Evolutionary conservation across 2,797 vertebrate species (phyloP), one percentile per base, ranked within the genome.

Genomic region (Hozukius guyotensis): DNA sequence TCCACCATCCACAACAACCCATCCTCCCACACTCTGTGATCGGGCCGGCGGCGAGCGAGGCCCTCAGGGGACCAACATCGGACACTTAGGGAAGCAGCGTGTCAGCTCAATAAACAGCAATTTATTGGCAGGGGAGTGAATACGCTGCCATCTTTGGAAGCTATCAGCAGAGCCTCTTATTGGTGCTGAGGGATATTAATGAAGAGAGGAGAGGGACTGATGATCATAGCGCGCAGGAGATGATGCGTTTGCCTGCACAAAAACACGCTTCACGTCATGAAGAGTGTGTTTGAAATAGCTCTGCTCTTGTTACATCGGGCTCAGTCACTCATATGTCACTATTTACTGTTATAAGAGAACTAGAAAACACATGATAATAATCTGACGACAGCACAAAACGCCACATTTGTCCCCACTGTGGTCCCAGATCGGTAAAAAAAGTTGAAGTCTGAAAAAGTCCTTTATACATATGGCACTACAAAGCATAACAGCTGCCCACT

Each of bases 101-200:
- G 78, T 89, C 18, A 27, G 75, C 89, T 87, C 78, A 86, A 92
- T 86, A 87, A 93, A 92, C 87, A 92, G 89, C 85, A 78, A 89
- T 89, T 93, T 90, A 94, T 95, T 93, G 87, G 89, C 90, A 90
- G 22, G 85, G 80, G 90, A 90, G 81, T 75, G 34, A 85, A 89
- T 82, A 72, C 72, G 55, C 79, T 74, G 93, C 83, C 92, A 71
- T 86, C 63, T 8, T 71, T 73, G 80, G 88, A 82, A 32, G 75
- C 81, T 80, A 27, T 76, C 86, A 83, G 74, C 77, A 16, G 75
- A 66, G 81, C 65, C 53, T 65, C 75, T 84, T 86, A 94, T 90
- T 86, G 95, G 90, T 91, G 84, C 83, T 72, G 84, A 93, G 87
- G 9, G 85, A 89, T 88, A 89, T 93, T 74, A 89, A 90, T 91